Evolutionary conservation across 2,888 invertebrate species (phyloP), one percentile per base, ranked within the genome.

Genomic region (Zygaena filipendulae): DNA sequence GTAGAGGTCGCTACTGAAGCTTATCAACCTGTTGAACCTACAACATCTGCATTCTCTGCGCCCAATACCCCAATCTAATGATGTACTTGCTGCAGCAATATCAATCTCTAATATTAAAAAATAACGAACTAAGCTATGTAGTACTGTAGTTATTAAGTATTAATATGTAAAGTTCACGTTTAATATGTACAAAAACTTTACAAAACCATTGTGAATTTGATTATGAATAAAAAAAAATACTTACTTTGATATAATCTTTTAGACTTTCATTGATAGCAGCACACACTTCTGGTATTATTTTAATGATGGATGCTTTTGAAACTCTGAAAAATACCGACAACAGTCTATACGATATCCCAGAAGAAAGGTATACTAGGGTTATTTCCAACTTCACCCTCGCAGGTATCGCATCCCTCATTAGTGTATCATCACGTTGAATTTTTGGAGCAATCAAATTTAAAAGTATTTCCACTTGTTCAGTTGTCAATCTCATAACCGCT

Each of bases 331-430:
- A 23, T 5, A 11, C 11, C 10, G 4, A 11, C 12, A 6, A 23
- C 18, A 23, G 11, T 11, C 23, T 13, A n/a, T 11, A 13, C 11
- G 23, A 23, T 11, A 11, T 23, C 12, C 13, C 4, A 7, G 2
- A 7, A 11, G 23, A 4, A n/a, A 23, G 12, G 12, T 23, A 23
- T 11, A 12, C 12, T 12, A 23, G 23, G 11, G 13, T 23, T 23
- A 23, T 11, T 12, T 23, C 8, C 4, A 23, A 12, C 13, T 23
- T 23, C 11, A 23, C 23, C 11, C 12, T 23, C 4, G 12, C 23
- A 23, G 32, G 27, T 33, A 51, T 32, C 20, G 48, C 46, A 38
- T 42, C 35, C 42, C 44, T 42, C 38, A 49, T 42, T 12, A 41
- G 32, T 23, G 46, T 50, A 29, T 49, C 38, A 11, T 36, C 36